Evolutionary conservation across 2,797 vertebrate genomes (phyloP).

Genomic region (Balearica regulorum): DNA sequence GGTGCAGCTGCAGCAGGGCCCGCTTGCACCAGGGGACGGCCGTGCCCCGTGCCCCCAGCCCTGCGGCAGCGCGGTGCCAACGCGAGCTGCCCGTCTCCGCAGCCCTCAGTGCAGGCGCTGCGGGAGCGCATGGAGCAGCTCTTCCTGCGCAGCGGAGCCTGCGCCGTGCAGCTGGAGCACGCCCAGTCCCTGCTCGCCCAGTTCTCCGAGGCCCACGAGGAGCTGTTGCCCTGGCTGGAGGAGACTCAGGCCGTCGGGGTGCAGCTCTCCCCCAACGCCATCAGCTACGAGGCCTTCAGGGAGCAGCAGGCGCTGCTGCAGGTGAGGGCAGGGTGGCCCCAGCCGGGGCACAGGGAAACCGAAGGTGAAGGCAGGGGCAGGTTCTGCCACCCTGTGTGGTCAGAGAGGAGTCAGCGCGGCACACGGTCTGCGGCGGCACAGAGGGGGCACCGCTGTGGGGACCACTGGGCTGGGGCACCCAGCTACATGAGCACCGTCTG

Average conservation of each 20-base stretch:
- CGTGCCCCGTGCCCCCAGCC: fast-evolving
- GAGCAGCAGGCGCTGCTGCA: constrained; percentile 89
- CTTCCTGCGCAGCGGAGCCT: constrained; percentile 74
- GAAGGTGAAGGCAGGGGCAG: fast-evolving
- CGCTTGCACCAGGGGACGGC: fast-evolving
- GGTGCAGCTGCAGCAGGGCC: background rate
- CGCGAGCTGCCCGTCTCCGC: background rate
- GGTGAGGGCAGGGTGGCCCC: constrained; percentile 64
- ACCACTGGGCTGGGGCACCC: fast-evolving
- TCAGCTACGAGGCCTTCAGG: constrained; percentile 80
- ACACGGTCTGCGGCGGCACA: fast-evolving
- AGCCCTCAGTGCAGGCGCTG: constrained; percentile 75
- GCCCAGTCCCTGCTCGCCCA: constrained; percentile 84
- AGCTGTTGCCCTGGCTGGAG: constrained; percentile 85
- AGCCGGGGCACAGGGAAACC: fast-evolving
- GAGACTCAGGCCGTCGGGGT: constrained; percentile 76
- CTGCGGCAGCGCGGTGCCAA: background rate
- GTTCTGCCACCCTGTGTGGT: fast-evolving
- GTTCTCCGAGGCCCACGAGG: constrained; percentile 79
- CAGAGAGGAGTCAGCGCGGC: fast-evolving
- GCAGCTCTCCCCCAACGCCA: constrained; percentile 74
- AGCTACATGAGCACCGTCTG: fast-evolving
- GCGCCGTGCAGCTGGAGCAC: constrained; percentile 82
- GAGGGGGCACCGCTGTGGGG: fast-evolving
- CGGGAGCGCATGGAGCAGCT: constrained; percentile 79